Conservation (phyloP, 2,888 invertebrate species). For the Cordilura impudica region DNA sequence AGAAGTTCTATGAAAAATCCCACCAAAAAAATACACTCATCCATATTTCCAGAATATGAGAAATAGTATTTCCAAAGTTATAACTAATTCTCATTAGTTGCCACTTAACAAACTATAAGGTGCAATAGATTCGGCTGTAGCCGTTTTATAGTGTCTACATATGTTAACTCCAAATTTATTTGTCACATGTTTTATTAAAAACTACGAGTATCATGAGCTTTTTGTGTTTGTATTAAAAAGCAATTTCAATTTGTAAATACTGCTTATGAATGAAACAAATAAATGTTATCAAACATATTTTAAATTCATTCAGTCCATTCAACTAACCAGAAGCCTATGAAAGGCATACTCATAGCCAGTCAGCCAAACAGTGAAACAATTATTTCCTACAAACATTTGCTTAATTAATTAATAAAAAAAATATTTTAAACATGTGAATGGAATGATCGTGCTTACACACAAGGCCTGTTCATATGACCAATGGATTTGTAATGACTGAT, state of each 20-base stretch:
- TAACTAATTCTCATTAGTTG: too few relatives aligned
- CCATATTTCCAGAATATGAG: too few relatives aligned
- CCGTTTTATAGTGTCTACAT: too few relatives aligned
- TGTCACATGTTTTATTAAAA: background rate
- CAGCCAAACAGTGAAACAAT: too few relatives aligned
- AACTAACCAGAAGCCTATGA: background rate
- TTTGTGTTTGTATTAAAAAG: conserved; percentile 19
- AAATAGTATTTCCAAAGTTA: too few relatives aligned
- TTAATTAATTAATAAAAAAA: background rate
- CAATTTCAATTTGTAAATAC: conserved; percentile 42
- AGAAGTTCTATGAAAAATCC: too few relatives aligned
- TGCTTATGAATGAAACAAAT: conserved; percentile 14
- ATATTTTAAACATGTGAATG: background rate
- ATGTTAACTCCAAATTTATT: background rate
- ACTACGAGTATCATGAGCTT: background rate
- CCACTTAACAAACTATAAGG: background rate
- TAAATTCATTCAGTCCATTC: background rate
- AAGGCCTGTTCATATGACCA: background rate
- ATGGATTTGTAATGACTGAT: background rate
- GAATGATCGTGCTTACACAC: background rate
- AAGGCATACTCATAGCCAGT: too few relatives aligned
- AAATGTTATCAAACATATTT: background rate
- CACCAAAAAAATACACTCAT: too few relatives aligned
- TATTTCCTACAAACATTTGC: too few relatives aligned
- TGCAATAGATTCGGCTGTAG: background rate